These are phyloP conservation scores for Acrocephalus arundinaceus DNA, from an alignment of 2,113 vertebrate genomes.

Conservation along the genomic window DNA sequence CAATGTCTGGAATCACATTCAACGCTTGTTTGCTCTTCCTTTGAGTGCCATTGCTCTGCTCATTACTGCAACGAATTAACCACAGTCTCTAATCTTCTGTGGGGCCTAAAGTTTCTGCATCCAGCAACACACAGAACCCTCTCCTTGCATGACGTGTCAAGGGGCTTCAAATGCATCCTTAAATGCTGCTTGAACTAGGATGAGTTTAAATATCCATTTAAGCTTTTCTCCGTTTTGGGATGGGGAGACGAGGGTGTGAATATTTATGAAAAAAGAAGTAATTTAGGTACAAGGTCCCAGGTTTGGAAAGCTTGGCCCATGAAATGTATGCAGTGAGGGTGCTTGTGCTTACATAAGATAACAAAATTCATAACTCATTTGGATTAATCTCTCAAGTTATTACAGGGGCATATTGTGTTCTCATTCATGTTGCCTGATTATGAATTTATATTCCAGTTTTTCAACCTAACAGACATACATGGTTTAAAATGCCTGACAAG, in stretches of 20 bases:
- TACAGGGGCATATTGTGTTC: background rate
- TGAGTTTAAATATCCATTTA: background rate
- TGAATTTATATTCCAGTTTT: background rate
- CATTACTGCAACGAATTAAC: background rate
- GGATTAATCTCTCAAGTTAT: background rate
- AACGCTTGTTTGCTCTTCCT: constrained; percentile 21
- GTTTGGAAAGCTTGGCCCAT: background rate
- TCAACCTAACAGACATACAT: background rate
- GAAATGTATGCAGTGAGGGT: background rate
- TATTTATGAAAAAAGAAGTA: background rate
- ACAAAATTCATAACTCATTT: background rate
- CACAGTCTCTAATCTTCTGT: background rate
- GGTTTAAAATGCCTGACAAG: background rate
- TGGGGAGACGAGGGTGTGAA: background rate
- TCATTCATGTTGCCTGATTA: background rate
- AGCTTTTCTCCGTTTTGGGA: background rate
- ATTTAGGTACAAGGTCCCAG: background rate
- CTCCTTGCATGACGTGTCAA: background rate
- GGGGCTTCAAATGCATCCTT: background rate
- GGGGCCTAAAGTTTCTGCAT: background rate
- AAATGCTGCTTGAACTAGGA: background rate
- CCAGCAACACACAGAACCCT: background rate
- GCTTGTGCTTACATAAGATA: background rate
- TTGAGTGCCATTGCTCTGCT: background rate
- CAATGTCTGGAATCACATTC: constrained; percentile 30